phyloP scores from a whole-genome alignment of 2,113 vertebrate genomes.

The Pelecanoides urinatrix region DNA sequence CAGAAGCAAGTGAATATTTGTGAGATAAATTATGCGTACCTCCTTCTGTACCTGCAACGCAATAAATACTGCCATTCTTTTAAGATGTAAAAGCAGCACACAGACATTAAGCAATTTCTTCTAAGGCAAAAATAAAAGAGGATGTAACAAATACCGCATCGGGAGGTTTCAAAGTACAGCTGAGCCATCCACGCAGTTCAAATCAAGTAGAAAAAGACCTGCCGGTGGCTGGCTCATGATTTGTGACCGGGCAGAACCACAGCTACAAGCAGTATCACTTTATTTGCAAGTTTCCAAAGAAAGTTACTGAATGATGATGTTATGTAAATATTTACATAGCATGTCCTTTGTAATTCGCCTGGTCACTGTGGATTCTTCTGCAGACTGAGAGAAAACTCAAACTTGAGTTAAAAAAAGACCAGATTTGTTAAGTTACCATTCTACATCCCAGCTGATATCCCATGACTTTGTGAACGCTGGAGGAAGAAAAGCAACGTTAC shows the following conservation, averaged over 20 bases:
- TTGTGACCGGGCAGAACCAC: rapidly evolving
- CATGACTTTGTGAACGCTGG: neutral
- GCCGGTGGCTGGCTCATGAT: rapidly evolving
- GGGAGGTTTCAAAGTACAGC: neutral
- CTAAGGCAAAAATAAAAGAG: neutral
- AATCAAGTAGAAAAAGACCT: neutral
- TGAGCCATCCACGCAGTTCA: rapidly evolving
- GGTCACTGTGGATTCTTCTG: neutral
- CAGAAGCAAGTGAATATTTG: neutral
- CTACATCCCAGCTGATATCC: neutral
- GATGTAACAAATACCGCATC: neutral
- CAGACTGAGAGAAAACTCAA: neutral
- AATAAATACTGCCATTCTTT: neutral
- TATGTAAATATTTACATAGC: neutral
- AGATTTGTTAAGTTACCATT: neutral
- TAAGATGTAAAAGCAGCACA: neutral
- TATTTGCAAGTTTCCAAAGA: neutral
- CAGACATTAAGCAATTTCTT: neutral
- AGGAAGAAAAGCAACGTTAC: neutral
- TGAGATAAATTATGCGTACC: neutral
- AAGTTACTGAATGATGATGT: neutral
- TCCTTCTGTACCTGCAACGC: neutral
- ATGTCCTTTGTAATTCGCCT: neutral
- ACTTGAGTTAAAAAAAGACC: neutral
- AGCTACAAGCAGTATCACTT: neutral